phyloP scores from a whole-genome alignment of 1,140 invertebrate genomes.

The Homarus americanus region DNA sequence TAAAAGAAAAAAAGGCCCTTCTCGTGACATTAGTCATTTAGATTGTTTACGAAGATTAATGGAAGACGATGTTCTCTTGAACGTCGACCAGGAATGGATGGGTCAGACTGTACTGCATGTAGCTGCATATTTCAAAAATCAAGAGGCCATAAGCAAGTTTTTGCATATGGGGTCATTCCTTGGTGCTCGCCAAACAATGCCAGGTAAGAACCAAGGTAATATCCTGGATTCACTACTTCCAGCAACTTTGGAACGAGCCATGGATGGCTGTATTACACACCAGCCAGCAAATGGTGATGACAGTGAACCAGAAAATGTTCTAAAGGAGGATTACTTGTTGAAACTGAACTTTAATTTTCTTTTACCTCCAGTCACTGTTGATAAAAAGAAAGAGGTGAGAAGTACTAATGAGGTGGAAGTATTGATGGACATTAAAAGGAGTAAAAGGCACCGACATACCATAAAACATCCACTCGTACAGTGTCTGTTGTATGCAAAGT shows the following conservation, averaged over 20 bases:
- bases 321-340: constrained; percentile 63
- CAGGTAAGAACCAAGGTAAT: constrained; percentile 8
- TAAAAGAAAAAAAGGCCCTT: background rate
- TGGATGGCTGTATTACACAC: constrained; percentile 73
- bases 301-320: constrained; percentile 53
- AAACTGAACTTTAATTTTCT: constrained; percentile 70
- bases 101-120: constrained; percentile 57
- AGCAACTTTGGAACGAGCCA: constrained; percentile 64
- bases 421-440: constrained; percentile 67
- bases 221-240: constrained; percentile 50
- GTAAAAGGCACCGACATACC: constrained; percentile 46
- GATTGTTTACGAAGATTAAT: constrained; percentile 57
- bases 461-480: constrained; percentile 88
- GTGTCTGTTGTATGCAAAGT: constrained; percentile 90
- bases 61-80: constrained; percentile 49
- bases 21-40: constrained; percentile 34
- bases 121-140: constrained; percentile 68
- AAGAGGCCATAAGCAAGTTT: constrained; percentile 67
- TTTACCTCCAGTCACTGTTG: constrained; percentile 24
- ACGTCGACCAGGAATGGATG: constrained; percentile 50
- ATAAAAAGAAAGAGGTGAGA: background rate
- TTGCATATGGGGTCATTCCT: constrained; percentile 64
- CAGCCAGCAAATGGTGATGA: background rate
- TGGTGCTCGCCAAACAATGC: constrained; percentile 37
- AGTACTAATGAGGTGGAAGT: constrained; percentile 59